Evolutionary conservation across 2,888 invertebrate species (phyloP), one percentile per base, ranked within the genome.

Genomic region (Disparrhopalites patrizii): DNA sequence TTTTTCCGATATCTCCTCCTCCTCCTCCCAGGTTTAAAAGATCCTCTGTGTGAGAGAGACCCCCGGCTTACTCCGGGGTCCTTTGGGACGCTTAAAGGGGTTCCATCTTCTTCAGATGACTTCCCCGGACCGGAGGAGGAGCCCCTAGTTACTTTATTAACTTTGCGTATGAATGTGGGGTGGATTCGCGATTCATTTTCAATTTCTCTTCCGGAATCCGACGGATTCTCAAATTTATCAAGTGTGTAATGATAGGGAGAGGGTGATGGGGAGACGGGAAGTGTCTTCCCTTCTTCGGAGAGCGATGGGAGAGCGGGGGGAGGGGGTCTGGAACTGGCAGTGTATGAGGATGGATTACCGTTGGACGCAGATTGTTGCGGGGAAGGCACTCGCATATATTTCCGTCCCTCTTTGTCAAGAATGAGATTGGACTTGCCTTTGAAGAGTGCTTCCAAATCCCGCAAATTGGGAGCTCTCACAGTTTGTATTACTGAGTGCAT

Each of bases 401-500:
- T 61, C 25, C 52, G 13, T 23, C 25, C 52, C 18, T 61, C 36
- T 13, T 61, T 62, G 43, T 62, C 52, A 1, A 55, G 43, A 20
- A 55, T 30, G 27, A 55, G 30, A 43, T 62, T 43, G 31, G 54
- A 62, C 23, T 31, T 62, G 10, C 55, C 62, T 54, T 20, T 36
- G 18, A 13, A 33, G 28, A 47, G 40, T 20, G 20, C 43, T 18
- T 1, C 23, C 10, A 38, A n/a, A 3, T 62, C 40, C 43, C 43
- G 40, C 18, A 23, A 15, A n/a, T 8, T 28, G 1, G 38, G 51
- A 20, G 15, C 8, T 1, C 25, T 40, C 13, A 38, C 20, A 36
- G 38, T 50, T 61, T 33, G 36, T 30, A 8, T 47, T 20, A 31
- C 61, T 61, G 51, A 61, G 54, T 28, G 62, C 40, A 25, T 62